Conservation (phyloP, 1,140 invertebrate species). For the Bombus soroeensis region DNA sequence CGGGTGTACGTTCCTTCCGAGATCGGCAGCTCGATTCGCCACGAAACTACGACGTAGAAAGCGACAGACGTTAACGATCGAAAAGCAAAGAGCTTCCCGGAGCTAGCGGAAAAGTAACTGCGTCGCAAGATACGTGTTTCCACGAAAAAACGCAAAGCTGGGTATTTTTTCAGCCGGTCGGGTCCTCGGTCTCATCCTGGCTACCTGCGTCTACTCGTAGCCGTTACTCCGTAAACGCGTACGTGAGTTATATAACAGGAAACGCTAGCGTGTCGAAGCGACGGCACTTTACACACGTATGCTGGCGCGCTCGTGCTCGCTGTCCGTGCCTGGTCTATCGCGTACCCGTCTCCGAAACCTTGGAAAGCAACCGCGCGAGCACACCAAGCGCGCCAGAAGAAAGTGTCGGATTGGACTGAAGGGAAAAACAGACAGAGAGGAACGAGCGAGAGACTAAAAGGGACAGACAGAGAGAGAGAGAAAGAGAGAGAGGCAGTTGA, state of each 20-base stretch:
- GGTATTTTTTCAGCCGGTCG: background rate
- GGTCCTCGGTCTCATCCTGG: background rate
- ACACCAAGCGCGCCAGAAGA: background rate
- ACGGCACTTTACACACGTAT: slow-evolving; percentile 68
- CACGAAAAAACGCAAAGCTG: background rate
- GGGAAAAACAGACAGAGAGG: background rate
- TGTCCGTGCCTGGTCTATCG: background rate
- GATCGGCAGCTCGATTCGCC: background rate
- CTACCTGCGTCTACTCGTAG: background rate
- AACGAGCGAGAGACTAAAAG: no score
- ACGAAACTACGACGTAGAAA: background rate
- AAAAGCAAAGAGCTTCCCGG: background rate
- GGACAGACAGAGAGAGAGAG: no score
- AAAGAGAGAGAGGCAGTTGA: slow-evolving; percentile 23
- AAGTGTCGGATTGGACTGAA: background rate
- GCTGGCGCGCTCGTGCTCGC: slow-evolving; percentile 21
- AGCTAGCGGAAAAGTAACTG: no score
- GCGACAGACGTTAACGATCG: background rate
- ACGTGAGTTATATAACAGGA: slow-evolving; percentile 59
- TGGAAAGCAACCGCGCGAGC: background rate
- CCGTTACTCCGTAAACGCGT: background rate
- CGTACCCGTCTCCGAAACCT: background rate
- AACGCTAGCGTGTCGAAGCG: slow-evolving; percentile 47
- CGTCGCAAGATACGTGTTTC: no score
- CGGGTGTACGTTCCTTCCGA: background rate